phyloP scores from a whole-genome alignment of 2,113 vertebrate species.

The Orycteropus afer region DNA sequence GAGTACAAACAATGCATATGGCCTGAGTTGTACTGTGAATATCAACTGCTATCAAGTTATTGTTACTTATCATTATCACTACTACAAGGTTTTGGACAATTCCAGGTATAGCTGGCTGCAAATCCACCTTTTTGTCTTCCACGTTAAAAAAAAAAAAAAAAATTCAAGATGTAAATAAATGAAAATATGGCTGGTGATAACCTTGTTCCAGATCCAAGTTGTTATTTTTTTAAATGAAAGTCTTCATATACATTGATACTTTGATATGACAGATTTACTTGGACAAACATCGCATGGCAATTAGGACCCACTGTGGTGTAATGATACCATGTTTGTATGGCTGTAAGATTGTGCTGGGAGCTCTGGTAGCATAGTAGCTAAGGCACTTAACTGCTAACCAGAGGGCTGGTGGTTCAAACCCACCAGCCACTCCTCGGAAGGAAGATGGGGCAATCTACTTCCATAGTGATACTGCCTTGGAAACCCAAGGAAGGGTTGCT shows the following conservation, averaged over 20 bases:
- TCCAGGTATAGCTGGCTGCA: neutral
- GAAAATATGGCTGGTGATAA: neutral
- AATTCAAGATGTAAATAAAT: neutral
- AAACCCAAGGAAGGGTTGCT: too few relatives aligned
- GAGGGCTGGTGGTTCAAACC: too few relatives aligned
- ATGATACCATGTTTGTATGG: neutral
- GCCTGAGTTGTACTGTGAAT: neutral
- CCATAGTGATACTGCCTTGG: too few relatives aligned
- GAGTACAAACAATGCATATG: neutral
- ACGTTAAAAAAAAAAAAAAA: neutral
- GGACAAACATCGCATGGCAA: neutral
- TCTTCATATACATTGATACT: neutral
- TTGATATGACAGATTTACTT: neutral
- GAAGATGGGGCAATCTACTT: too few relatives aligned
- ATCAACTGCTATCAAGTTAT: neutral
- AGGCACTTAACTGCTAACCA: too few relatives aligned
- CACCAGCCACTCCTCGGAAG: too few relatives aligned
- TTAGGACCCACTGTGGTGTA: too few relatives aligned
- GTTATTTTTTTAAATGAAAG: slow-evolving; percentile 13
- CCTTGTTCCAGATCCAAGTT: neutral
- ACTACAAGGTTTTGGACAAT: neutral
- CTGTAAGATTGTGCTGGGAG: neutral
- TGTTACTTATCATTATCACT: neutral
- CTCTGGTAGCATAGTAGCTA: too few relatives aligned
- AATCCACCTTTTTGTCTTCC: neutral